phyloP scores from a whole-genome alignment of 2,888 invertebrate genomes.

The Melolontha melolontha region DNA sequence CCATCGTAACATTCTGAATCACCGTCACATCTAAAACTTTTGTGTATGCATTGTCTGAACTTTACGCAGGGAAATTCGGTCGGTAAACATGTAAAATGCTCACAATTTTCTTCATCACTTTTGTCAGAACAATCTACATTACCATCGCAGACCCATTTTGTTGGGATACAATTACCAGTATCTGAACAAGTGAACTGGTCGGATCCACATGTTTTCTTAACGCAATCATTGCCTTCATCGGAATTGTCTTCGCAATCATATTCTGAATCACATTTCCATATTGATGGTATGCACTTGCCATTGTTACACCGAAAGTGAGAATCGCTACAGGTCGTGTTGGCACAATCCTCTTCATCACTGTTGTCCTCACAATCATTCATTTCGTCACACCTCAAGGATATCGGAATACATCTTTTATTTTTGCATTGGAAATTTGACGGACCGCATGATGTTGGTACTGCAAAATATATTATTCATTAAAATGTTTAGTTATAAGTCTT shows the following conservation, averaged over 20 bases:
- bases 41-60: conserved; percentile 92
- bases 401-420: conserved; percentile 91
- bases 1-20: conserved; percentile 94
- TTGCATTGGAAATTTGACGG: conserved; percentile 93
- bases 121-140: conserved; percentile 90
- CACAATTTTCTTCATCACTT: conserved; percentile 93
- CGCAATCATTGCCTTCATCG: conserved; percentile 91
- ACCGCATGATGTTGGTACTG: conserved; percentile 81
- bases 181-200: conserved; percentile 94
- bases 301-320: conserved; percentile 95
- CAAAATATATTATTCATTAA: no score
- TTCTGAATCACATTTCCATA: conserved; percentile 96
- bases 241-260: conserved; percentile 97
- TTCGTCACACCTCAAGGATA: conserved; percentile 91
- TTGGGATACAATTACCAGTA: conserved; percentile 94
- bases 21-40: conserved; percentile 92
- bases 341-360: conserved; percentile 93
- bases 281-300: conserved; percentile 90
- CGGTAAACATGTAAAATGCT: conserved; percentile 91
- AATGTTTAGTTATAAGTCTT: conserved; percentile 60
- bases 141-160: conserved; percentile 93
- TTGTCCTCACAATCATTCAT: conserved; percentile 97
- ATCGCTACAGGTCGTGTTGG: conserved; percentile 90
- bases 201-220: conserved; percentile 93
- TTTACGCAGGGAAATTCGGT: conserved; percentile 95